Conservation (phyloP, 1,140 invertebrate genomes). For the Conopomorpha cramerella region DNA sequence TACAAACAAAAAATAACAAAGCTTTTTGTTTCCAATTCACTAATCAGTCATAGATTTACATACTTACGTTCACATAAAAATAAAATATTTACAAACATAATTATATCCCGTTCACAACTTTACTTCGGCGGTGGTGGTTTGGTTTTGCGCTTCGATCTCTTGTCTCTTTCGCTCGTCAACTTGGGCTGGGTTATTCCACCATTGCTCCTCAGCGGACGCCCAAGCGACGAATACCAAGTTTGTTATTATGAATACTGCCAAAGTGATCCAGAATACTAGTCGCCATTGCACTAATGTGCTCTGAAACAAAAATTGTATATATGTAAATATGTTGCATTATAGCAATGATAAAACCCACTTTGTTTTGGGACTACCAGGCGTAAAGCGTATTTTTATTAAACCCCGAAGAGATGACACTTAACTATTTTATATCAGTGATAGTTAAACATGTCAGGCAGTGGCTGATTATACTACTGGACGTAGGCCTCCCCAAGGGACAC, state of each 20-base stretch:
- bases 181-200: conserved; percentile 65
- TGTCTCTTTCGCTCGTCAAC: conserved; percentile 31
- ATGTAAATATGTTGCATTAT: too few relatives aligned
- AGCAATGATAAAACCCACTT: too few relatives aligned
- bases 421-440: too few relatives aligned
- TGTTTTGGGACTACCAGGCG: too few relatives aligned
- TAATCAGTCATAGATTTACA: background rate
- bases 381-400: too few relatives aligned
- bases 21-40: too few relatives aligned
- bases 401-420: too few relatives aligned
- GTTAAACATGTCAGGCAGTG: too few relatives aligned
- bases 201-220: conserved; percentile 73
- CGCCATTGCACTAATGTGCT: conserved; percentile 78
- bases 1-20: background rate
- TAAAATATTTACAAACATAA: background rate
- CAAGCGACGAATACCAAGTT: conserved; percentile 75
- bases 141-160: conserved; percentile 15
- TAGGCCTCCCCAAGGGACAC: too few relatives aligned
- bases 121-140: conserved; percentile 31
- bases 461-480: too few relatives aligned
- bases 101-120: conserved; percentile 17
- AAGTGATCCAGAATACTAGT: conserved; percentile 80
- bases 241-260: conserved; percentile 73
- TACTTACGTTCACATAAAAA: background rate
- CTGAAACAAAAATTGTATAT: too few relatives aligned